A percentile compares a stretch with the other conserved stretches of the same genome.
These are phyloP conservation scores for Erebia epiphron DNA, from an alignment of 2,888 invertebrate genomes.

Conservation along the genomic window DNA sequence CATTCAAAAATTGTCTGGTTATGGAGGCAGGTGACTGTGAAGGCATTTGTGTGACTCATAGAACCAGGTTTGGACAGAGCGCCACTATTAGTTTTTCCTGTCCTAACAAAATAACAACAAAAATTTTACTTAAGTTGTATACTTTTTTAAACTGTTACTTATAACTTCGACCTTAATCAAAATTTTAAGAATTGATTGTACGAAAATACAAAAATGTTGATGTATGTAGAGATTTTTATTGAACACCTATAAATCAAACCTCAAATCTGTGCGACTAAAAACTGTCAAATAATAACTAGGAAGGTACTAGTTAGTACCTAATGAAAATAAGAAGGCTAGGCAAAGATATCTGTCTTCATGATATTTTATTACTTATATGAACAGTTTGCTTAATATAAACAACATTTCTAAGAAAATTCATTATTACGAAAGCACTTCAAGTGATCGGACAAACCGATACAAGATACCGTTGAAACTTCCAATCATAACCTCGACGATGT, in stretches of 20 bases:
- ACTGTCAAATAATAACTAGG: too few species aligned
- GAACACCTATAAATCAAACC: too few species aligned
- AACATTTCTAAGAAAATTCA: not conserved
- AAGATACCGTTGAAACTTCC: slow-evolving; percentile 31
- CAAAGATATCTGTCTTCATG: too few species aligned
- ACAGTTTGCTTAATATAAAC: not conserved
- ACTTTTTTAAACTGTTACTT: too few species aligned
- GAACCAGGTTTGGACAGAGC: slow-evolving; percentile 28
- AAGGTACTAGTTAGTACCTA: too few species aligned
- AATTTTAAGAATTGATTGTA: too few species aligned
- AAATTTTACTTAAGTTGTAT: too few species aligned
- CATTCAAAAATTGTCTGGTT: slow-evolving; percentile 36
- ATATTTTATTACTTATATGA: not conserved
- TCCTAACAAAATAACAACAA: slow-evolving; percentile 1
- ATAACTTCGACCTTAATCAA: too few species aligned
- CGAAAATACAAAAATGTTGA: too few species aligned
- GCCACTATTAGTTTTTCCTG: slow-evolving; percentile 33
- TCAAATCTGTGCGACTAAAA: too few species aligned
- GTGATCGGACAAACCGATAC: not conserved
- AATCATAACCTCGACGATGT: slow-evolving; percentile 27
- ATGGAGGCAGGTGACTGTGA: slow-evolving; percentile 48
- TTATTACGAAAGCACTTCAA: slow-evolving; percentile 6
- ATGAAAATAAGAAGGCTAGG: too few species aligned
- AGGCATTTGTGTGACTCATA: slow-evolving; percentile 58
- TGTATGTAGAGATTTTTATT: too few species aligned